These are phyloP conservation scores for Nephrotoma appendiculata DNA, from an alignment of 2,888 invertebrate species.

Conservation along the genomic window DNA sequence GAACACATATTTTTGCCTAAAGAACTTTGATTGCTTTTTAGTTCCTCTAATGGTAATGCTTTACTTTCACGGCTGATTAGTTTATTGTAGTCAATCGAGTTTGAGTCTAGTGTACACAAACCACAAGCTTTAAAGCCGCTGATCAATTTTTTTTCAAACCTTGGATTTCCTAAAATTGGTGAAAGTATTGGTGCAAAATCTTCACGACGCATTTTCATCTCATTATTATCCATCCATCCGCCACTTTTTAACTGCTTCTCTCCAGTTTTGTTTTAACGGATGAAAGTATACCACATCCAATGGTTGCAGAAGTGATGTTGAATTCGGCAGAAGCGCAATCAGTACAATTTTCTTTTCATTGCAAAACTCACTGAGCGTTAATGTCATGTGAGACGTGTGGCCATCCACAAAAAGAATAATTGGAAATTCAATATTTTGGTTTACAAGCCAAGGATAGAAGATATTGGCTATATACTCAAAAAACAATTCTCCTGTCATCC, in stretches of 20 bases:
- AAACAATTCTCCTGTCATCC: slow-evolving; percentile 28
- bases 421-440: slow-evolving; percentile 21
- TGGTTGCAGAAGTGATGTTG: slow-evolving; percentile 23
- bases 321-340: slow-evolving; percentile 16
- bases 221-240: slow-evolving; percentile 11
- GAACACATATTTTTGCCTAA: no score
- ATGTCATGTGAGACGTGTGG: slow-evolving; percentile 24
- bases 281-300: slow-evolving; percentile 25
- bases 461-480: slow-evolving; percentile 27
- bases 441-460: slow-evolving; percentile 24
- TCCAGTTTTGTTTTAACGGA: slow-evolving; percentile 22
- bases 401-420: slow-evolving; percentile 29
- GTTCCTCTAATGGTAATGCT: no score
- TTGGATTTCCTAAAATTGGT: background rate
- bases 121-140: background rate
- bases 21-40: no score
- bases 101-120: background rate
- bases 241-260: slow-evolving; percentile 17
- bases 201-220: background rate
- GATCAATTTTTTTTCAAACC: background rate
- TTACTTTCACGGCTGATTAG: no score
- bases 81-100: background rate
- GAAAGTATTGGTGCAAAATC: background rate
- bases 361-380: slow-evolving; percentile 26
- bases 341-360: slow-evolving; percentile 22